A percentile compares a stretch with the other conserved stretches of the same genome.
phyloP scores from a whole-genome alignment of 2,888 invertebrate genomes.

The Drosophila kambysellisi region DNA sequence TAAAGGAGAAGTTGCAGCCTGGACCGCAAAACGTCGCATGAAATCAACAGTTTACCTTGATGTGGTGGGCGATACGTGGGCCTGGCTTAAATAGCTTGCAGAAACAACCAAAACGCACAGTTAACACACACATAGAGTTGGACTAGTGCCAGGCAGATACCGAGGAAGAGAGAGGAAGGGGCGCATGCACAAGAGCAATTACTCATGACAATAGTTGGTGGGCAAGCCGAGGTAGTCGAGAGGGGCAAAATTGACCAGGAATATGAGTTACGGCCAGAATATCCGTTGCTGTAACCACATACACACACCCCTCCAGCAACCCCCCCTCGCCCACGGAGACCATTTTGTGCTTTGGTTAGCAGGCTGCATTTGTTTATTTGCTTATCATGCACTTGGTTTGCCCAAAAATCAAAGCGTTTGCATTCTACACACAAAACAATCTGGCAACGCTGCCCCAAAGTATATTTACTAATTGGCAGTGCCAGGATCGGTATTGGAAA shows the following conservation, averaged over 20 bases:
- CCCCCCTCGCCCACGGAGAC: not conserved
- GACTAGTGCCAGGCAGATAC: slow-evolving; percentile 23
- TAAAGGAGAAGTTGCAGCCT: slow-evolving; percentile 4
- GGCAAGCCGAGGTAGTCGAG: not conserved
- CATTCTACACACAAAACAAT: slow-evolving; percentile 23
- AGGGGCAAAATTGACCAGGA: slow-evolving; percentile 3
- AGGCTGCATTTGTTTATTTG: slow-evolving; percentile 56
- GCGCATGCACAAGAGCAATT: slow-evolving; percentile 71
- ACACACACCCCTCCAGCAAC: not conserved
- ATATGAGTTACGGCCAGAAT: slow-evolving; percentile 48
- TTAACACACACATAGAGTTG: slow-evolving; percentile 29
- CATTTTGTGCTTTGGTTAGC: slow-evolving; percentile 7
- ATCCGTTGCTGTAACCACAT: slow-evolving; percentile 40
- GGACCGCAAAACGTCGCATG: slow-evolving; percentile 56
- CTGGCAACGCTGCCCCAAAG: slow-evolving; percentile 1
- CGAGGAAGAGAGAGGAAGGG: slow-evolving; percentile 18
- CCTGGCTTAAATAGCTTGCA: slow-evolving; percentile 65
- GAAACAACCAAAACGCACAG: slow-evolving; percentile 51
- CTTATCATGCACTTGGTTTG: slow-evolving; percentile 55
- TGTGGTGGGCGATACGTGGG: slow-evolving; percentile 42
- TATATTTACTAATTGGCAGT: slow-evolving; percentile 45
- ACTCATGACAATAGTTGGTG: slow-evolving; percentile 61
- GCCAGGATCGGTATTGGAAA: not conserved
- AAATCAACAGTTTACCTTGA: slow-evolving; percentile 79
- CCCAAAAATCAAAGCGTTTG: slow-evolving; percentile 68